phyloP scores from a whole-genome alignment of 2,113 vertebrate species.

The Cynopterus brachyotis region DNA sequence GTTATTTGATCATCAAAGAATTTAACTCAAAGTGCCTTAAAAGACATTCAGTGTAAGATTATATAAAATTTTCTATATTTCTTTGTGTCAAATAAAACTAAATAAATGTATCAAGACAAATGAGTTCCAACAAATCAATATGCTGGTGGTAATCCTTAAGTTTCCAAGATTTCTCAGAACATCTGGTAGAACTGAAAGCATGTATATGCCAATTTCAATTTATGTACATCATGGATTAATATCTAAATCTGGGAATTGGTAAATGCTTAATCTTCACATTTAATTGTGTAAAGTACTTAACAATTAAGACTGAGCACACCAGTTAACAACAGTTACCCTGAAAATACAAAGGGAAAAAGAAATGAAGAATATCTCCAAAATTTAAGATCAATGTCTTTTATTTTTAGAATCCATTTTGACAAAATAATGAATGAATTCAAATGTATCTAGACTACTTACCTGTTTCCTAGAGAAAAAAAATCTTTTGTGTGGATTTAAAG shows the following conservation, averaged over 20 bases:
- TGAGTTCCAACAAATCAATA: slow-evolving; percentile 16
- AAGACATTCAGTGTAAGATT: not conserved
- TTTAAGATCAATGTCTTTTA: not conserved
- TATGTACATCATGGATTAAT: slow-evolving; percentile 57
- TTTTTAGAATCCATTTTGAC: not conserved
- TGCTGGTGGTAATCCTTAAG: slow-evolving; percentile 44
- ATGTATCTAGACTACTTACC: accelerated
- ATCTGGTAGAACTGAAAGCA: slow-evolving; percentile 55
- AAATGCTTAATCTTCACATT: slow-evolving; percentile 57
- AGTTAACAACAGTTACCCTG: slow-evolving; percentile 41
- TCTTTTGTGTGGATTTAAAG: not conserved
- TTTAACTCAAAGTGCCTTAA: not conserved
- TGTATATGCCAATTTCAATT: slow-evolving; percentile 44
- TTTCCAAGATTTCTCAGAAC: slow-evolving; percentile 65
- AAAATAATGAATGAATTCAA: not conserved
- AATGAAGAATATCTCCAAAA: not conserved
- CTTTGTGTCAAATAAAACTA: not conserved
- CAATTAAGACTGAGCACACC: not conserved
- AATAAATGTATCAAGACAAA: not conserved
- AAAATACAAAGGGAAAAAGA: slow-evolving; percentile 10
- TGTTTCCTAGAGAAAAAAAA: not conserved
- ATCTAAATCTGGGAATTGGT: slow-evolving; percentile 42
- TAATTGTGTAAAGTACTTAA: slow-evolving; percentile 61
- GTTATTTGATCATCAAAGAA: not conserved
- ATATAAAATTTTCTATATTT: not conserved